phyloP scores from a whole-genome alignment of 2,113 vertebrate genomes.

The Sciurus niger region DNA sequence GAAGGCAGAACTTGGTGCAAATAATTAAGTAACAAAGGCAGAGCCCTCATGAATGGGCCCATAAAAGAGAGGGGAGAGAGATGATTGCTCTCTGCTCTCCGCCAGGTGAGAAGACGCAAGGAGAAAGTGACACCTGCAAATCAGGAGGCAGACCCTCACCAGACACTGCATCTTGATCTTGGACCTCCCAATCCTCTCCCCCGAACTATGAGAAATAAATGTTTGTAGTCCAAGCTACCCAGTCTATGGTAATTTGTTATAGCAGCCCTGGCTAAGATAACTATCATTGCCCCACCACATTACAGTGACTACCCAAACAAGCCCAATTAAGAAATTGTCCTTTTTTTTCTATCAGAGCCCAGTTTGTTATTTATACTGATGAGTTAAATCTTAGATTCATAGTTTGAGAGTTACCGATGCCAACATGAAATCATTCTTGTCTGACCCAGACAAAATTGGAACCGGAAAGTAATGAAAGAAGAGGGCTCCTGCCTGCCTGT shows the following conservation, averaged over 20 bases:
- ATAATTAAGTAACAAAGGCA: not conserved
- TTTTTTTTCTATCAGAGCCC: not conserved
- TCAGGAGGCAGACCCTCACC: not conserved
- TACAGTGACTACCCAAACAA: not conserved
- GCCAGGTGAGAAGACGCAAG: no score
- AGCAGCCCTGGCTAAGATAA: not conserved
- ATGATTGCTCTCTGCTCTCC: not conserved
- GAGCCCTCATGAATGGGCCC: not conserved
- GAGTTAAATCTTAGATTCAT: not conserved
- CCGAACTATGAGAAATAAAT: not conserved
- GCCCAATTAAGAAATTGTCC: not conserved
- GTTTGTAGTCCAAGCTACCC: not conserved
- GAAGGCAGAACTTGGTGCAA: no score
- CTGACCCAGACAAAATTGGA: not conserved
- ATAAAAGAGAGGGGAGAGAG: not conserved
- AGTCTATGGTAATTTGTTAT: not conserved
- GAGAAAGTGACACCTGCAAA: not conserved
- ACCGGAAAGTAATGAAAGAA: not conserved
- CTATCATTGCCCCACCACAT: not conserved
- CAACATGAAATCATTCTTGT: constrained; percentile 3
- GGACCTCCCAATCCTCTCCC: not conserved
- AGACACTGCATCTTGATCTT: no score
- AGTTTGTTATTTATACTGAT: not conserved
- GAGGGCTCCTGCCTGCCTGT: not conserved
- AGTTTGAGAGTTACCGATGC: not conserved